Conservation (phyloP, 2,797 vertebrate species). For the Syncerus caffer region DNA sequence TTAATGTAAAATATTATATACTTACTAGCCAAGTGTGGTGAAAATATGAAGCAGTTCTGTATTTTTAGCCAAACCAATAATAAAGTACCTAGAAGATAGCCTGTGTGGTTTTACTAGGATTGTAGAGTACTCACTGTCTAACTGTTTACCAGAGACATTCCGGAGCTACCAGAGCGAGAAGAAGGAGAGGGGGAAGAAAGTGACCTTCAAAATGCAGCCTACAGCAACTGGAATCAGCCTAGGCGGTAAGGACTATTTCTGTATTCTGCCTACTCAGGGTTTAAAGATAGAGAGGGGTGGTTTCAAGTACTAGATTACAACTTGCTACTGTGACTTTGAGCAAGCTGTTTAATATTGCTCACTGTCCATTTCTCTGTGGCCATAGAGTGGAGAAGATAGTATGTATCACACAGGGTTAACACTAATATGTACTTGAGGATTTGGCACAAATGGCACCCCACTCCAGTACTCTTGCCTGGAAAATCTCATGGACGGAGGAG, state of each 20-base stretch:
- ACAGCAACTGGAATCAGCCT: slow-evolving; percentile 94
- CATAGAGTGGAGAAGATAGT: not conserved
- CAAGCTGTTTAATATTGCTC: not conserved
- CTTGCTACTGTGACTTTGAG: not conserved
- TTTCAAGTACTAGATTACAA: not conserved
- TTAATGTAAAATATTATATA: not conserved
- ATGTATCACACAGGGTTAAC: not conserved
- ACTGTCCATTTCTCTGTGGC: not conserved
- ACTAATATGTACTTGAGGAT: not conserved
- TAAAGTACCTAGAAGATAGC: not conserved
- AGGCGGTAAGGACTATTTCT: slow-evolving; percentile 86
- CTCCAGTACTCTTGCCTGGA: too few species aligned
- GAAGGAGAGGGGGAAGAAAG: slow-evolving; percentile 99
- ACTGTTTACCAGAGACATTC: slow-evolving; percentile 83
- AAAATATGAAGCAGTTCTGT: not conserved
- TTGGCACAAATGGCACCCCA: not conserved
- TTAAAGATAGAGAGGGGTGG: not conserved
- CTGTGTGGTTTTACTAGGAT: not conserved
- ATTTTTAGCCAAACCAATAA: not conserved
- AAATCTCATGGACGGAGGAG: too few species aligned
- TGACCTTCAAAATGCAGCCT: slow-evolving; percentile 87
- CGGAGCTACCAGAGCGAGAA: slow-evolving; percentile 96
- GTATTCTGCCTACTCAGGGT: not conserved
- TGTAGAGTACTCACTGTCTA: not conserved
- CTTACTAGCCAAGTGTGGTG: not conserved